Evolutionary conservation across 2,113 vertebrate species (phyloP).

Genomic region (Nestor notabilis): DNA sequence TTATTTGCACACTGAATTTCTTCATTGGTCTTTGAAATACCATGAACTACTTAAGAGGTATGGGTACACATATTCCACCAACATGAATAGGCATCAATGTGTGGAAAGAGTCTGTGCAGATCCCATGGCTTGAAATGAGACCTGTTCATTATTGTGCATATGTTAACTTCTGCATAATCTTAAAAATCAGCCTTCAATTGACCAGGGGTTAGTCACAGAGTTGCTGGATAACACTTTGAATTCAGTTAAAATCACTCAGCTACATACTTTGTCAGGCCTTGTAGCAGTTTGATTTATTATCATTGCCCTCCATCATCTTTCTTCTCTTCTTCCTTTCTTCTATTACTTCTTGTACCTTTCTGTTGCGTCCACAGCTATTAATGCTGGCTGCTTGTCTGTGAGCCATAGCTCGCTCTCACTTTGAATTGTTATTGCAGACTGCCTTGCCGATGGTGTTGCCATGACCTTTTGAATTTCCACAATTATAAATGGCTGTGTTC

Average conservation of each 20-base stretch:
- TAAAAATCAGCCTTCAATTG: neutral
- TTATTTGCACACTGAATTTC: neutral
- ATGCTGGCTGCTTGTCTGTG: neutral
- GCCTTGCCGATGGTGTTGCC: neutral
- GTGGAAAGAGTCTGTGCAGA: neutral
- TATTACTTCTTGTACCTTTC: neutral
- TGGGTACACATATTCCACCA: neutral
- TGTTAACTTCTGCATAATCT: neutral
- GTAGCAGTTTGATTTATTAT: neutral
- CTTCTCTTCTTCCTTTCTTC: neutral
- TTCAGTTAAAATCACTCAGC: neutral
- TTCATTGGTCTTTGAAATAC: neutral
- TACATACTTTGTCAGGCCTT: neutral
- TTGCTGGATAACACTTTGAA: neutral
- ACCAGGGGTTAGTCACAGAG: neutral
- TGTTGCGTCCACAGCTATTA: neutral
- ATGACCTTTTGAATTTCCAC: neutral
- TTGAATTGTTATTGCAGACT: neutral
- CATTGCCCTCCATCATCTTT: neutral
- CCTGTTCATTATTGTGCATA: neutral
- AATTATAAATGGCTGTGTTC: neutral
- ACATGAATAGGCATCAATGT: neutral
- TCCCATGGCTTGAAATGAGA: neutral
- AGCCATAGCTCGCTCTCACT: rapidly evolving
- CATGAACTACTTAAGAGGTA: neutral